These are phyloP conservation scores for Acanthosepion lycidas DNA, from an alignment of 2,888 invertebrate species.

Conservation along the genomic window DNA sequence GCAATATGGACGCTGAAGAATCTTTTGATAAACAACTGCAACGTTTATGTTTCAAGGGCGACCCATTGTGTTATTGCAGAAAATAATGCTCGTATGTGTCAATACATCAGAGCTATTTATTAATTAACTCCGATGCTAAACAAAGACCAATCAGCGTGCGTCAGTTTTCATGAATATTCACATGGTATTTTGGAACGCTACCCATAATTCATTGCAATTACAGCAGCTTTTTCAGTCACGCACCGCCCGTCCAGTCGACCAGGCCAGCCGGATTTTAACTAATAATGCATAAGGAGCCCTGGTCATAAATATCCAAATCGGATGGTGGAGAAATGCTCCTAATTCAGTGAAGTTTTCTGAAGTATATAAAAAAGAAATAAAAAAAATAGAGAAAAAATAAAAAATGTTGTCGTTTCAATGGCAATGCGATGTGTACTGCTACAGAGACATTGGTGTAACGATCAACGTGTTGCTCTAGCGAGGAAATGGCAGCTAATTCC, in stretches of 20 bases:
- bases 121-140: background rate
- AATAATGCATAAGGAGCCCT: background rate
- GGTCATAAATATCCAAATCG: background rate
- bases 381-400: background rate
- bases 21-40: background rate
- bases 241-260: background rate
- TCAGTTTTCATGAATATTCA: background rate
- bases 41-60: background rate
- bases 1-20: background rate
- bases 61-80: background rate
- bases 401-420: background rate
- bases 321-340: background rate
- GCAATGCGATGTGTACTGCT: background rate
- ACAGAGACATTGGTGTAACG: background rate
- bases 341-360: background rate
- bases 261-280: background rate
- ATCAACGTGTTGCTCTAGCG: background rate
- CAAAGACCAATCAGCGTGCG: background rate
- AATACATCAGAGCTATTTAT: background rate
- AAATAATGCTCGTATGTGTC: background rate
- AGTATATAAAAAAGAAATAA: background rate
- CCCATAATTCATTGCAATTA: constrained; percentile 23
- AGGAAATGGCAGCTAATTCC: background rate
- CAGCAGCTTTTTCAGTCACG: background rate
- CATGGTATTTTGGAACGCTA: background rate